These are phyloP conservation scores for Choreutis nemorana DNA, from an alignment of 2,888 invertebrate species.

Conservation along the genomic window DNA sequence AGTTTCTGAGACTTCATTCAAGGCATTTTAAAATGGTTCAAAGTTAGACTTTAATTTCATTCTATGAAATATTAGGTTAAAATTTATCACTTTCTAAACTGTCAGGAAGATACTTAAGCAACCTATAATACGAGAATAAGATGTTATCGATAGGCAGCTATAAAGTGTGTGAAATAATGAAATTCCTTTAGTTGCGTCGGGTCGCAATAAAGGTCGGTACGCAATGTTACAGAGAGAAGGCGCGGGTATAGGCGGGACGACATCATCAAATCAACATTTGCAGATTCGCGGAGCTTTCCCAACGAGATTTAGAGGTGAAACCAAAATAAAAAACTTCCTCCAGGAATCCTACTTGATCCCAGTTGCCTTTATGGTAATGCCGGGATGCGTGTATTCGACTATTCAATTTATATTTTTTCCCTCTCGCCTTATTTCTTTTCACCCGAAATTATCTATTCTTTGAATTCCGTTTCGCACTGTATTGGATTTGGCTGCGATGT, in stretches of 20 bases:
- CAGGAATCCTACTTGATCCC: conserved; percentile 64
- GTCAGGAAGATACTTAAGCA: too few species aligned
- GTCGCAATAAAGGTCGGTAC: conserved; percentile 6
- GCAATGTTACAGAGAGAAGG: conserved; percentile 14
- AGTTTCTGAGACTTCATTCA: too few species aligned
- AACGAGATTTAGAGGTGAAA: conserved; percentile 65
- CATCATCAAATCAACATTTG: conserved; percentile 68
- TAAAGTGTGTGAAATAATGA: too few species aligned
- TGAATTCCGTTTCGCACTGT: conserved; percentile 66
- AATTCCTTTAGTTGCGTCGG: too few species aligned
- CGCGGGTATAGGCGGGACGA: conserved; percentile 14
- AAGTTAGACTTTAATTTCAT: too few species aligned
- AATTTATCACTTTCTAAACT: too few species aligned
- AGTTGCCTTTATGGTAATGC: conserved; percentile 65
- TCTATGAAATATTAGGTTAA: too few species aligned
- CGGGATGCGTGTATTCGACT: conserved; percentile 66
- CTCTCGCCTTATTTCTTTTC: conserved; percentile 60
- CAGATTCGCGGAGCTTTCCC: conserved; percentile 66
- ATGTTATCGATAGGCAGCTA: too few species aligned
- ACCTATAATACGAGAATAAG: too few species aligned
- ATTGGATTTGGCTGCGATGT: conserved; percentile 62
- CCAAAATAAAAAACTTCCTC: conserved; percentile 67
- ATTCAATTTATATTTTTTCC: conserved; percentile 66
- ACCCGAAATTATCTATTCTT: conserved; percentile 63
- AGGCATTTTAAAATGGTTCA: too few species aligned